Base-by-base conservation (phyloP, 2,113 vertebrate genomes). In the Aspidoscelis tigris region DNA sequence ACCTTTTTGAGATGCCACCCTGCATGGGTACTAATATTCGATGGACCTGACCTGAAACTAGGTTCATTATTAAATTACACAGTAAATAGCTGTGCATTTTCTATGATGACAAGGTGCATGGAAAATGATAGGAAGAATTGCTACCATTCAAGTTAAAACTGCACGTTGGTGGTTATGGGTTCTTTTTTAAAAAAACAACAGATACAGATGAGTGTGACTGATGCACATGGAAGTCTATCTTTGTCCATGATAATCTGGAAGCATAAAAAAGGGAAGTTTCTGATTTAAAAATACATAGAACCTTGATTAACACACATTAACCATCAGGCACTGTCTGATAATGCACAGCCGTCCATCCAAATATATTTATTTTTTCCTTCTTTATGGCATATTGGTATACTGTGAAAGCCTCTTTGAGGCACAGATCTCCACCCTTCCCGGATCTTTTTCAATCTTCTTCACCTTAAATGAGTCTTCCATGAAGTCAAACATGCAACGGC, bases 241-340 rank as follows among this genome's bases (percentile, higher is more conserved):
- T 7, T 72, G 64, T 5, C 53, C 20, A 5, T 1, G 58, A 53
- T 5, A 75, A 61, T 69, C 21, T 43, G 64, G 64, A 47, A 64
- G 16, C 65, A 73, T 61, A 33, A 66, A 24, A 53, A 75, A 1
- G 26, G 44, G n/a, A 12, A 71, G 64, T 58, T 10, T 39, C 22
- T 65, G n/a, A 92, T 85, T 2, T 65, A 94, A 84, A 89, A 22
- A 84, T 1, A 1, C 69, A 87, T 65, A 83, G 65, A 89, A 83
- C 71, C 77, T 84, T 75, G 89, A 75, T 87, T 78, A 84, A 79
- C 8, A 78, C 65, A 75, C 70, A 74, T 78, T 73, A 82, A 87
- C 75, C 44, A 87, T 86, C 89, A 92, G 92, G 92, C 92, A 94
- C 91, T 91, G 84, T 88, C 90, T 85, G 90, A 91, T 89, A 81